Conservation (phyloP, 2,797 vertebrate species). For the Lateolabrax maculatus region DNA sequence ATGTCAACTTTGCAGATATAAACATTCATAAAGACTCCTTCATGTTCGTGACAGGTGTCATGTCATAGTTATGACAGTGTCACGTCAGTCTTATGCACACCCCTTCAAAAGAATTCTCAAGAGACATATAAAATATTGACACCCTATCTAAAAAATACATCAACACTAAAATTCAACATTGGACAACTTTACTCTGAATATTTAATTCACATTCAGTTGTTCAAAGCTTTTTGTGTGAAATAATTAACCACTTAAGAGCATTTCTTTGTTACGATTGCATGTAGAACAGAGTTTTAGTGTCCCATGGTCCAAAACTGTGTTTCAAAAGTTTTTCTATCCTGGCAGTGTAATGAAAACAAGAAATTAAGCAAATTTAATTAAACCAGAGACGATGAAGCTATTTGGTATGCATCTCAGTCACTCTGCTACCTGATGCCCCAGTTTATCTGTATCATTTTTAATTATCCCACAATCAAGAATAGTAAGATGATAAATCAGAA, state of each 20-base stretch:
- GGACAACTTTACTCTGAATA: slow-evolving; percentile 33
- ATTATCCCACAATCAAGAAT: background rate
- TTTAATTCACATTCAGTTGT: slow-evolving; percentile 40
- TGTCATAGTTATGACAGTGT: no score
- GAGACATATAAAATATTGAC: slow-evolving; percentile 48
- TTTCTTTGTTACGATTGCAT: slow-evolving; percentile 53
- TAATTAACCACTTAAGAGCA: slow-evolving; percentile 69
- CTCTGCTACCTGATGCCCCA: background rate
- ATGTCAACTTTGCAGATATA: no score
- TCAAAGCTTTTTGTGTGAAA: slow-evolving; percentile 55
- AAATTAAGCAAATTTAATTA: background rate
- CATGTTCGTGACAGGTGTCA: no score
- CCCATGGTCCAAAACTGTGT: background rate
- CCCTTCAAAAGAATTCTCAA: no score
- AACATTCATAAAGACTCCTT: no score
- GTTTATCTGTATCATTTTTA: background rate
- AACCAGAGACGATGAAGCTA: background rate
- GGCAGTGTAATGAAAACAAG: background rate
- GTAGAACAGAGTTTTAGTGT: background rate
- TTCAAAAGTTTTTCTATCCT: slow-evolving; percentile 7
- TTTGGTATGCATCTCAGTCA: background rate
- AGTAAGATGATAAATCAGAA: background rate
- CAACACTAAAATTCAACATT: slow-evolving; percentile 19
- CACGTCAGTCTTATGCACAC: no score
- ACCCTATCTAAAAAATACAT: slow-evolving; percentile 48